phyloP scores from a whole-genome alignment of 2,888 invertebrate genomes.

The Schrankia costaestrigalis region DNA sequence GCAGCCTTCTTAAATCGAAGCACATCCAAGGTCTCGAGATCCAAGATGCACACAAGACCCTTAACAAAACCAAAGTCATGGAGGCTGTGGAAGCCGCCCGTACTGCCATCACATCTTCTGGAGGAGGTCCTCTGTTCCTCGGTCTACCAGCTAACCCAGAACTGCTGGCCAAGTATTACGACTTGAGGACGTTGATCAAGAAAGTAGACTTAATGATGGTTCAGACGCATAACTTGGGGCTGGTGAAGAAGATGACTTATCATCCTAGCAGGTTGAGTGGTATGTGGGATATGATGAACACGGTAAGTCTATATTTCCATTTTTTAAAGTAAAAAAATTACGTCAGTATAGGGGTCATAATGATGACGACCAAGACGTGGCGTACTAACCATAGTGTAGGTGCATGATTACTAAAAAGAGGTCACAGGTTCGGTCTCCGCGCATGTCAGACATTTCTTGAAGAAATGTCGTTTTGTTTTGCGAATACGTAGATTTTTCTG shows the following conservation, averaged over 20 bases:
- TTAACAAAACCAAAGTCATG: conserved; percentile 73
- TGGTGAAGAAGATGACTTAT: conserved; percentile 84
- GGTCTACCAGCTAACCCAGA: conserved; percentile 84
- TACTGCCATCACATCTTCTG: conserved; percentile 66
- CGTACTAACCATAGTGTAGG: too few relatives aligned
- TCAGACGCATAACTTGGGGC: conserved; percentile 84
- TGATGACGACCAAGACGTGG: too few relatives aligned
- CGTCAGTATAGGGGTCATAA: too few relatives aligned
- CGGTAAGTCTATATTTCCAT: conserved; percentile 70
- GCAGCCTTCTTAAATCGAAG: conserved; percentile 76
- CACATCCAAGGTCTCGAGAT: conserved; percentile 81
- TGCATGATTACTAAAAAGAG: too few relatives aligned
- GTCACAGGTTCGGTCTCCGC: too few relatives aligned
- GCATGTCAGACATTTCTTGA: too few relatives aligned
- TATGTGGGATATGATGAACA: conserved; percentile 88
- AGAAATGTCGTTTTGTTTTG: too few relatives aligned
- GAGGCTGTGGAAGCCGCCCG: conserved; percentile 69
- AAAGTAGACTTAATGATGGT: conserved; percentile 84
- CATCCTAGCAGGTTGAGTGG: conserved; percentile 89
- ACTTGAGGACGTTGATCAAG: conserved; percentile 83
- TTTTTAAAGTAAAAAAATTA: background rate
- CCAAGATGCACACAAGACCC: conserved; percentile 74
- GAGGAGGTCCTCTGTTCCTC: conserved; percentile 79
- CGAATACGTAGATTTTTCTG: too few relatives aligned
- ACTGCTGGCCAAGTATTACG: conserved; percentile 85